A percentile compares a stretch with the other conserved stretches of the same genome.
phyloP scores from a whole-genome alignment of 2,888 invertebrate species.

The Stenodera caucasica region DNA sequence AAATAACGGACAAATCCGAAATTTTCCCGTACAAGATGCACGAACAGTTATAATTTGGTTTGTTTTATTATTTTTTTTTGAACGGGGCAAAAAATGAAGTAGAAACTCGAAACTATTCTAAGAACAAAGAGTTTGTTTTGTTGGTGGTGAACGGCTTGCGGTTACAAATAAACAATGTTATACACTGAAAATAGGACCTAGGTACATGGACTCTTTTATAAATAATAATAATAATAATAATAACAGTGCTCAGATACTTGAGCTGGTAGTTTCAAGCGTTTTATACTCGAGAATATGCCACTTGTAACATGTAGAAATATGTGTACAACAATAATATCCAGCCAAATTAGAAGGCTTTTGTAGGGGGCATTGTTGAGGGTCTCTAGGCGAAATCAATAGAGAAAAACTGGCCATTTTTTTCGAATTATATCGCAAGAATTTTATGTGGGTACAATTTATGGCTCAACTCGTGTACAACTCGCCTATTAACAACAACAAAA shows the following conservation, averaged over 20 bases:
- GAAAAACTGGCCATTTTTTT: too few species aligned
- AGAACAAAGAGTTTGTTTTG: conserved; percentile 6
- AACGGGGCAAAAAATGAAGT: not conserved
- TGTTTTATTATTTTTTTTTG: too few species aligned
- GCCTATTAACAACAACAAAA: conserved; percentile 6
- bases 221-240: not conserved
- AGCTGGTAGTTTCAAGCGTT: conserved; percentile 3
- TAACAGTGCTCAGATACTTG: not conserved
- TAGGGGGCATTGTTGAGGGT: too few species aligned
- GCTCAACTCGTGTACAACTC: not conserved
- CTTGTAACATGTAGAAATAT: not conserved
- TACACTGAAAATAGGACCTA: conserved; percentile 7
- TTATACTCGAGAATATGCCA: not conserved
- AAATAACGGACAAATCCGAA: too few species aligned
- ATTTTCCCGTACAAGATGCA: too few species aligned
- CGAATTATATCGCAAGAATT: not conserved
- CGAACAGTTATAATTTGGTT: too few species aligned
- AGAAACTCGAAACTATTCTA: not conserved
- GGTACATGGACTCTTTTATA: conserved; percentile 2
- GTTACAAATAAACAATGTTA: conserved; percentile 10
- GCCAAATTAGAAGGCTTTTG: too few species aligned
- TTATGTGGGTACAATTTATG: conserved; percentile 5
- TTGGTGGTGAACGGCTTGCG: conserved; percentile 6
- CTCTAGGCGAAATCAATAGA: too few species aligned
- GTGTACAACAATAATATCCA: not conserved